Conservation (phyloP, 2,797 vertebrate genomes). For the Alauda arvensis region DNA sequence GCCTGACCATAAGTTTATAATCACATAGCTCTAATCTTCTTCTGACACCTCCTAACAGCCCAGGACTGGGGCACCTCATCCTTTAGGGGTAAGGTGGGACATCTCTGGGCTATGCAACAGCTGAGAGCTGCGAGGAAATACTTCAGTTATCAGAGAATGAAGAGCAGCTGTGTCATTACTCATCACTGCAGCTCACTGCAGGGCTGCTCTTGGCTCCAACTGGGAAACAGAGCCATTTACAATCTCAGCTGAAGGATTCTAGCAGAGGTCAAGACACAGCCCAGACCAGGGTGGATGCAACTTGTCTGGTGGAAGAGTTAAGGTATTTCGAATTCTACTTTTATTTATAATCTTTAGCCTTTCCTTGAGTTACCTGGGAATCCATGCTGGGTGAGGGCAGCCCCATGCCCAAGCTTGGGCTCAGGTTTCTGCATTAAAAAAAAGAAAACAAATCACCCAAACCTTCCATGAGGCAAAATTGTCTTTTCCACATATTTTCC, state of each 20-base stretch:
- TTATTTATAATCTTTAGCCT: background rate
- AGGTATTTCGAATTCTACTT: background rate
- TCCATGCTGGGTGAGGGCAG: background rate
- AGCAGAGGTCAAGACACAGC: background rate
- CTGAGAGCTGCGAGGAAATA: background rate
- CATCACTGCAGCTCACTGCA: background rate
- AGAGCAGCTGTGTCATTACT: rapidly evolving
- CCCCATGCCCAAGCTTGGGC: background rate
- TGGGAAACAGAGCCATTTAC: background rate
- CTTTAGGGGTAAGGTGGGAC: background rate
- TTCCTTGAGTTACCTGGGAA: background rate
- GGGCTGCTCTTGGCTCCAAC: background rate
- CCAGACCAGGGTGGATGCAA: background rate
- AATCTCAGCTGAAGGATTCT: background rate
- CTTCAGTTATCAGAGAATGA: background rate
- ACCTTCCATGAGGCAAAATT: rapidly evolving
- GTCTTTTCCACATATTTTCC: background rate
- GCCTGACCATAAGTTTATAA: background rate
- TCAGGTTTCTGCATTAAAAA: background rate
- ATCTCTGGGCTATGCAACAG: background rate
- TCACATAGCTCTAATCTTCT: background rate
- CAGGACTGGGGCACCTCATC: background rate
- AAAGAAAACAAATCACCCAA: background rate
- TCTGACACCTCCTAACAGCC: background rate
- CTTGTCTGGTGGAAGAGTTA: background rate